Evolutionary conservation across 2,113 vertebrate species (phyloP).

Genomic region (Gobiocypris rarus): DNA sequence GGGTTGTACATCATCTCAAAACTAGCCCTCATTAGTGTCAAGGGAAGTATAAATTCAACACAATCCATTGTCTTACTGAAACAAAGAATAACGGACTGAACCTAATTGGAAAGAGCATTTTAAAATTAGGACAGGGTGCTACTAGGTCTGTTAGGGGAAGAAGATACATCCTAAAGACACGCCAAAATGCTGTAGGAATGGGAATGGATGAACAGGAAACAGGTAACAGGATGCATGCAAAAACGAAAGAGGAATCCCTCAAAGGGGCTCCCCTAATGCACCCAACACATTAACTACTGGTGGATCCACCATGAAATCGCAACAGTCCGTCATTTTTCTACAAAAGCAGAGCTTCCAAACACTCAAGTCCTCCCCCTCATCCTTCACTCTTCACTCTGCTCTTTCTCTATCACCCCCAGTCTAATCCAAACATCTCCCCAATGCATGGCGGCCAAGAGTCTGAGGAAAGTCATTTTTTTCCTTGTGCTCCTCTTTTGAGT

Average conservation of each 20-base stretch:
- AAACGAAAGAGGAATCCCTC: constrained; percentile 28
- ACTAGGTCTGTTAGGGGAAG: neutral
- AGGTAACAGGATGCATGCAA: neutral
- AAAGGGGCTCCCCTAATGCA: constrained; percentile 50
- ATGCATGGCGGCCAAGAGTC: constrained; percentile 54
- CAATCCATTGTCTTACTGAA: neutral
- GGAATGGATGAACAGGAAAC: neutral
- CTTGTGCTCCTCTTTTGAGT: constrained; percentile 27
- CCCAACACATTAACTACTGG: constrained; percentile 45
- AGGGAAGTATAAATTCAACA: neutral
- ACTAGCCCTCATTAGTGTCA: constrained; percentile 12
- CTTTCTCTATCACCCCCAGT: constrained; percentile 52
- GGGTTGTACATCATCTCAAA: constrained; percentile 32
- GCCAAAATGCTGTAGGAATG: constrained; percentile 15
- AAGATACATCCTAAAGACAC: neutral
- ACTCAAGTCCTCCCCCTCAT: constrained; percentile 48
- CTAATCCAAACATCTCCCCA: constrained; percentile 62
- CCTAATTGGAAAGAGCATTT: neutral
- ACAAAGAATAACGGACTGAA: neutral
- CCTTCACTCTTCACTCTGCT: constrained; percentile 37
- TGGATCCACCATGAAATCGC: constrained; percentile 46
- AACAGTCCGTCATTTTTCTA: constrained; percentile 54
- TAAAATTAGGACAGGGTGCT: neutral
- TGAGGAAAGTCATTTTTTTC: constrained; percentile 40
- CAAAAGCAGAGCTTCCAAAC: constrained; percentile 58